Evolutionary conservation across 2,888 invertebrate species (phyloP), one percentile per base, ranked within the genome.

Genomic region (Xiphydria camelus): DNA sequence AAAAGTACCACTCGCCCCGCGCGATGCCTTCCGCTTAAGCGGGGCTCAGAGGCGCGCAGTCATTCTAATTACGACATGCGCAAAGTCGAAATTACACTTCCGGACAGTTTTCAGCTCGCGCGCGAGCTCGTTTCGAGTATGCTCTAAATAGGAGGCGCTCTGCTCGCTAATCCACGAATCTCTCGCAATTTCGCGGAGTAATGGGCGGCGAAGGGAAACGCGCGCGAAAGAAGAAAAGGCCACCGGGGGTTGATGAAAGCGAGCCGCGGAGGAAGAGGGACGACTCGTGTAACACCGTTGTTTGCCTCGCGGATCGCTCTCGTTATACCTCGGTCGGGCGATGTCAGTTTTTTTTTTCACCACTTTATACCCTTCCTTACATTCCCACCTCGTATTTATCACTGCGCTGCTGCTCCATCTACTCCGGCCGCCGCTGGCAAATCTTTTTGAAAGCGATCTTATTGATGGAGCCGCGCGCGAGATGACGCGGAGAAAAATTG

Each of bases 341-440:
- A 41, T 55, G 49, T 55, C 60, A 55, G 59, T 59, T 59, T 59
- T 60, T 59, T 59, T 59, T 59, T 60, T 59, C 60, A 60, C 42
- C 32, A 50, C 43, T 59, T 55, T 47, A 41, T 33, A 20, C 43
- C 32, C 34, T 4, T 45, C 9, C 33, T 10, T 17, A 12, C 33
- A n/a, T 25, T 23, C 14, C 35, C 26, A 22, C 29, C 23, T 37
- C 43, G 36, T 60, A 61, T 58, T 54, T 56, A 60, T 59, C 60
- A 58, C 43, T 14, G 12, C 12, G 12, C 29, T 29, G n/a, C n/a
- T n/a, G n/a, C 29, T 38, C 31, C 17, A 14, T 19, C 29, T 12
- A 29, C 12, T n/a, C 26, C n/a, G 4, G 36, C 43, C 42, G 45
- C 45, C 46, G 35, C 38, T 57, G 61, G 58, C 53, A 58, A 55